phyloP scores from a whole-genome alignment of 2,888 invertebrate species.

The Drosophila borborema region DNA sequence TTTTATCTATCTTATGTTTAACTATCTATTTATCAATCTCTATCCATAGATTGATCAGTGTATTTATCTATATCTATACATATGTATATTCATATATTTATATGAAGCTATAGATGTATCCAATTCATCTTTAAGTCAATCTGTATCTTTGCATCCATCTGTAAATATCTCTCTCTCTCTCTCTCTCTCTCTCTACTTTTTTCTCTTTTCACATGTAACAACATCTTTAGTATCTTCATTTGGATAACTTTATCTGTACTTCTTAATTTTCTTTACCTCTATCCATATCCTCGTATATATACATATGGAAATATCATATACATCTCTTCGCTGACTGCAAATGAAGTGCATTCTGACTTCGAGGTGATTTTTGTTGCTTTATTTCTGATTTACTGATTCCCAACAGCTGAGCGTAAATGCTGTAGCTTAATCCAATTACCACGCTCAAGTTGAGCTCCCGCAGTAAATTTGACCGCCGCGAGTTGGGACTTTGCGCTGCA shows the following conservation, averaged over 20 bases:
- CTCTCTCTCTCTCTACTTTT: no score
- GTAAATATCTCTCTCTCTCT: neutral
- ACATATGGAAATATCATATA: neutral
- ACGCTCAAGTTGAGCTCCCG: slow-evolving; percentile 17
- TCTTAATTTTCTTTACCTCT: neutral
- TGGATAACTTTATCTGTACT: neutral
- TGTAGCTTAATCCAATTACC: slow-evolving; percentile 40
- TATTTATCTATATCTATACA: neutral
- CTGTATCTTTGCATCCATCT: neutral
- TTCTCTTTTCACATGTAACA: no score
- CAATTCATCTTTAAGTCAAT: neutral
- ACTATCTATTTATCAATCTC: neutral
- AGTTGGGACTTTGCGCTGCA: slow-evolving; percentile 5
- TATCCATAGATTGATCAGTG: neutral
- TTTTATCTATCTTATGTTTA: no score
- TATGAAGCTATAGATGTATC: neutral
- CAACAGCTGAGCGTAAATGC: slow-evolving; percentile 8
- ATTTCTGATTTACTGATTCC: neutral
- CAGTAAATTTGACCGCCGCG: slow-evolving; percentile 11
- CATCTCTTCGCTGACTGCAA: neutral
- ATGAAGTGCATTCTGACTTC: slow-evolving; percentile 4
- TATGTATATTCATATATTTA: neutral
- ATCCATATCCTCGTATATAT: neutral
- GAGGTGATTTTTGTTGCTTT: neutral
- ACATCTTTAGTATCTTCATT: neutral